These are phyloP conservation scores for Pangasius macronema DNA, from an alignment of 2,797 vertebrate genomes.

Conservation along the genomic window DNA sequence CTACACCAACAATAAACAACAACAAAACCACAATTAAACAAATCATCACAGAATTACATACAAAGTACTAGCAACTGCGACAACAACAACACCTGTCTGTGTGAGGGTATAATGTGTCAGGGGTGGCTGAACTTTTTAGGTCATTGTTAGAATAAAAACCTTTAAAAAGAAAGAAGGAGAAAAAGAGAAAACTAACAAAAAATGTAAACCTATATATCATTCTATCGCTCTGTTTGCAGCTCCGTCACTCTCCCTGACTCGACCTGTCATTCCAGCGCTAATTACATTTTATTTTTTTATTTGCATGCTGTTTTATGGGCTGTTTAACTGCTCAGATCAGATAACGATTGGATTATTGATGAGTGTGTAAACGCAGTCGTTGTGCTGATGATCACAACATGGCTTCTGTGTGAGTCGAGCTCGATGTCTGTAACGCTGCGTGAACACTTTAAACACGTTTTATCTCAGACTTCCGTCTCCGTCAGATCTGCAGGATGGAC, in stretches of 20 bases:
- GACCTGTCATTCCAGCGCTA: neutral
- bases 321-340: neutral
- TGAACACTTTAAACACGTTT: neutral
- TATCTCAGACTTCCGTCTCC: neutral
- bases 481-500: neutral
- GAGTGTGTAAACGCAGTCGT: neutral
- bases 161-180: neutral
- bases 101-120: no score
- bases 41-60: no score
- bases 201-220: fast-evolving
- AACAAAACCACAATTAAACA: no score
- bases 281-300: neutral
- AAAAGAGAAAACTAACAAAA: neutral
- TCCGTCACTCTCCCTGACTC: neutral
- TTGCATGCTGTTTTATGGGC: neutral
- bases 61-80: no score
- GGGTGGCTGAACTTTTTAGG: no score
- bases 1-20: neutral
- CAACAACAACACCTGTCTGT: no score
- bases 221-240: neutral
- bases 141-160: neutral
- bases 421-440: neutral
- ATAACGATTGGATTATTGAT: neutral
- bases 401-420: neutral
- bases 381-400: neutral